These are phyloP conservation scores for Tiliacea aurago DNA, from an alignment of 2,888 invertebrate genomes.

Conservation along the genomic window DNA sequence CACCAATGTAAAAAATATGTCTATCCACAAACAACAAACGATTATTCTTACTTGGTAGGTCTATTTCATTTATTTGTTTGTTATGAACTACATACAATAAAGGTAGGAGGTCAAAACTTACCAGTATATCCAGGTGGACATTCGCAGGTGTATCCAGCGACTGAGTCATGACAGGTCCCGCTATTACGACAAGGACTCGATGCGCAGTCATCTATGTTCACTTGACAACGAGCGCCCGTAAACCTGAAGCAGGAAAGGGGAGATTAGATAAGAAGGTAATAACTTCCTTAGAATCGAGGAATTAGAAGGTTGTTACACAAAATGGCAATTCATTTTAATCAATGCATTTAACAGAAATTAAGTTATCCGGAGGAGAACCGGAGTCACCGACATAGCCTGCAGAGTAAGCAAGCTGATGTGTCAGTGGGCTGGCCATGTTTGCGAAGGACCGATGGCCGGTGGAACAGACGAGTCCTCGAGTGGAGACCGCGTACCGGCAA, in stretches of 20 bases:
- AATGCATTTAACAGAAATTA: neutral
- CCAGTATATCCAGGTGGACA: constrained; percentile 97
- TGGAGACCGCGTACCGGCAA: no score
- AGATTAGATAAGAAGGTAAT: neutral
- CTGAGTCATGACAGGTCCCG: constrained; percentile 96
- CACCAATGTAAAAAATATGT: neutral
- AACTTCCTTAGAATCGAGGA: neutral
- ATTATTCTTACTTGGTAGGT: neutral
- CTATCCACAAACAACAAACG: neutral
- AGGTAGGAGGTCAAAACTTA: constrained; percentile 65
- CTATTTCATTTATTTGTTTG: neutral
- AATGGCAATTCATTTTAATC: neutral
- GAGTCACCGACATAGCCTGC: no score
- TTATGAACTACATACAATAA: no score
- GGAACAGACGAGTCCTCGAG: no score
- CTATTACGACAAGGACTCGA: constrained; percentile 97
- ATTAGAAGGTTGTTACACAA: neutral
- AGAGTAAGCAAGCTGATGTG: no score
- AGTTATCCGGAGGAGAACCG: no score
- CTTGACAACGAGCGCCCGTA: constrained; percentile 96
- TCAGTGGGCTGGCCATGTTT: no score
- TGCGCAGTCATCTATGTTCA: constrained; percentile 97
- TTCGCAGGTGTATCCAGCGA: constrained; percentile 97
- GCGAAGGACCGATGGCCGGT: no score
- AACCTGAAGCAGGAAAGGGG: constrained; percentile 86